Evolutionary conservation across 2,888 invertebrate genomes (phyloP).

Genomic region (Chrysolina americana): DNA sequence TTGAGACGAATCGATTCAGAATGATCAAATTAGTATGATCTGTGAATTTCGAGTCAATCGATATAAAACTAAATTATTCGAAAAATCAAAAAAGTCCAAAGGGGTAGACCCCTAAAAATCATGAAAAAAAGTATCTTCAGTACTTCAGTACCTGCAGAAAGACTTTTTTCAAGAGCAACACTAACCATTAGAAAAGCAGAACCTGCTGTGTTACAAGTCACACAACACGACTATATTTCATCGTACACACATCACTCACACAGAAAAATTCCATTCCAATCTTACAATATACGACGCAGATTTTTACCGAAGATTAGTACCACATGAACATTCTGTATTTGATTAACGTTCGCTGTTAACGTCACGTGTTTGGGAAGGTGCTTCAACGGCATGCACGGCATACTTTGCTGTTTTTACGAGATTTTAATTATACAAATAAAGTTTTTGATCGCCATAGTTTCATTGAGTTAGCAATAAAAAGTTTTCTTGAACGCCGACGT

Average conservation of each 20-base stretch:
- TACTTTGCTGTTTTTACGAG: constrained; percentile 42
- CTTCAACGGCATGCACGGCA: constrained; percentile 39
- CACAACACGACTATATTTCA: neutral
- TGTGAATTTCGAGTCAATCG: no score
- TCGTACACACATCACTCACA: neutral
- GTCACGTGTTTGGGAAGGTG: constrained; percentile 34
- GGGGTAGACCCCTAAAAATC: no score
- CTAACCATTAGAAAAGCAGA: neutral
- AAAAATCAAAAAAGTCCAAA: no score
- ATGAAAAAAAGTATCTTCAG: no score
- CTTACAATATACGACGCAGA: neutral
- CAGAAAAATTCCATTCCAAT: neutral
- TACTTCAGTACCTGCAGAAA: no score
- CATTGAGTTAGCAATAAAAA: constrained; percentile 16
- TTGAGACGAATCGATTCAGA: no score
- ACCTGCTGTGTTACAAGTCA: neutral
- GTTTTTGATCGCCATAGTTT: constrained; percentile 21
- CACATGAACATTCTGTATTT: constrained; percentile 30
- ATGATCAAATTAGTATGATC: no score
- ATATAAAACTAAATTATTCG: no score
- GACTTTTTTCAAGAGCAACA: no score
- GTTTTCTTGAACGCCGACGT: neutral
- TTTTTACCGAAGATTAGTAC: constrained; percentile 7
- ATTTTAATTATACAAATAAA: constrained; percentile 41
- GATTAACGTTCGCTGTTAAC: constrained; percentile 33